Evolutionary conservation across 2,113 vertebrate genomes (phyloP).

Genomic region (Neotragus moschatus): DNA sequence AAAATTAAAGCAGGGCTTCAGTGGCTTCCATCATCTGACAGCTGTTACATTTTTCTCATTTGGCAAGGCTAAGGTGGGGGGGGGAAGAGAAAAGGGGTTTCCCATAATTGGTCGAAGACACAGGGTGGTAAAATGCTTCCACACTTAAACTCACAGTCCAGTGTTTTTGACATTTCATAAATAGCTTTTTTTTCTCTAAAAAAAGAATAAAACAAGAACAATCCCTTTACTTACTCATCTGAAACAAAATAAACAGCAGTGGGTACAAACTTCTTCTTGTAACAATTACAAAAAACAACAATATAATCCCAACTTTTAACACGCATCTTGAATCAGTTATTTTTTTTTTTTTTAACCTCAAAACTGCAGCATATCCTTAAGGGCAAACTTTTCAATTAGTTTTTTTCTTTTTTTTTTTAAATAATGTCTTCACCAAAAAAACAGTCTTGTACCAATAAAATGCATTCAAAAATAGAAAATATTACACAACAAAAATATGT

Average conservation of each 20-base stretch:
- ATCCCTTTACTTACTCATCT: slow-evolving; percentile 90
- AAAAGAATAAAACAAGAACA: slow-evolving; percentile 88
- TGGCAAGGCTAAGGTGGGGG: slow-evolving; percentile 75
- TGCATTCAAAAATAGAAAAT: slow-evolving; percentile 92
- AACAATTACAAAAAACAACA: slow-evolving; percentile 90
- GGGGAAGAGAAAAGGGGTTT: slow-evolving; percentile 79
- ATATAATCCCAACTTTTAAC: slow-evolving; percentile 88
- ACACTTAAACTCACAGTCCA: slow-evolving; percentile 88
- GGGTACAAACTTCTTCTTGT: slow-evolving; percentile 89
- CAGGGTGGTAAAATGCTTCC: slow-evolving; percentile 85
- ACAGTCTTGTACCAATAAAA: slow-evolving; percentile 91
- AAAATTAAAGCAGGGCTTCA: slow-evolving; percentile 71
- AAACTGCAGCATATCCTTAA: slow-evolving; percentile 91
- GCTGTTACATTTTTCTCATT: slow-evolving; percentile 70
- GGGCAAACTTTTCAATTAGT: slow-evolving; percentile 89
- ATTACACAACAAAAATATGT: slow-evolving; percentile 92
- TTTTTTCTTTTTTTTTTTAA: slow-evolving; percentile 84
- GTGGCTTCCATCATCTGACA: slow-evolving; percentile 64
- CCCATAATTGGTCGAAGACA: slow-evolving; percentile 85
- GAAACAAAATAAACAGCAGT: slow-evolving; percentile 91
- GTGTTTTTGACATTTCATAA: slow-evolving; percentile 92
- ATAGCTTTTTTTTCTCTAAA: slow-evolving; percentile 82
- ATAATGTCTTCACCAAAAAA: slow-evolving; percentile 88
- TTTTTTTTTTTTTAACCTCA: slow-evolving; percentile 84
- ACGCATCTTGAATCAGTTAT: slow-evolving; percentile 82